Percentiles rank a stretch among this genome's conserved stretches.
These are phyloP conservation scores for Adela reaumurella DNA, from an alignment of 2,888 invertebrate genomes.

Conservation along the genomic window DNA sequence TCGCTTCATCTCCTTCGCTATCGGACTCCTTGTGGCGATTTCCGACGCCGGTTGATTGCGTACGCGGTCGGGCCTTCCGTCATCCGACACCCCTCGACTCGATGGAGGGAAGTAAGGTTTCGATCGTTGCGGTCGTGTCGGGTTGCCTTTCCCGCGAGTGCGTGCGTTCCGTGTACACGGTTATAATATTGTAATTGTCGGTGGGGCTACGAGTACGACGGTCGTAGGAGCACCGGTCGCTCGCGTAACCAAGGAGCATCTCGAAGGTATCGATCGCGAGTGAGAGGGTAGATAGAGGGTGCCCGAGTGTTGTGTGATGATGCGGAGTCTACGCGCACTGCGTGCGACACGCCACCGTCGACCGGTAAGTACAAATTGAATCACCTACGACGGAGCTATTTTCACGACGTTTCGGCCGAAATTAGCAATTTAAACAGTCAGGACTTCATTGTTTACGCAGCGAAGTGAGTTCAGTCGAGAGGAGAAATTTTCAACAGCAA, in stretches of 20 bases:
- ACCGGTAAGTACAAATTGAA: too few relatives aligned
- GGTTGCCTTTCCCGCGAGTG: conserved; percentile 57
- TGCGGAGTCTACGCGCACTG: too few relatives aligned
- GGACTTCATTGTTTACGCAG: too few relatives aligned
- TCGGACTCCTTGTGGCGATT: background rate
- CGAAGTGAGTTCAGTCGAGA: too few relatives aligned
- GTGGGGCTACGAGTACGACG: too few relatives aligned
- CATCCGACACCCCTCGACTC: conserved; percentile 53
- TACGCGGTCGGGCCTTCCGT: conserved; percentile 38
- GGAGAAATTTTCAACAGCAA: too few relatives aligned
- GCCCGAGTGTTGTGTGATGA: background rate
- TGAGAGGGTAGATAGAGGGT: background rate
- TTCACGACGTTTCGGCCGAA: too few relatives aligned
- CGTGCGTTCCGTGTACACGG: conserved; percentile 41
- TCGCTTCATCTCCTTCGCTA: background rate
- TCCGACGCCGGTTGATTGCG: conserved; percentile 23
- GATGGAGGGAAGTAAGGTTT: conserved; percentile 56
- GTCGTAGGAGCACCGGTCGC: conserved; percentile 4
- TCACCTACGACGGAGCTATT: too few relatives aligned
- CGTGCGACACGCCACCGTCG: too few relatives aligned
- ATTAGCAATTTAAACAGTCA: too few relatives aligned
- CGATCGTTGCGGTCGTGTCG: conserved; percentile 54
- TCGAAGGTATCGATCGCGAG: background rate
- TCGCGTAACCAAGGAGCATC: background rate
- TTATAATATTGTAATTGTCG: conserved; percentile 15